These are phyloP conservation scores for Meloidogyne floridensis DNA, from an alignment of 1,140 invertebrate genomes.

Conservation along the genomic window DNA sequence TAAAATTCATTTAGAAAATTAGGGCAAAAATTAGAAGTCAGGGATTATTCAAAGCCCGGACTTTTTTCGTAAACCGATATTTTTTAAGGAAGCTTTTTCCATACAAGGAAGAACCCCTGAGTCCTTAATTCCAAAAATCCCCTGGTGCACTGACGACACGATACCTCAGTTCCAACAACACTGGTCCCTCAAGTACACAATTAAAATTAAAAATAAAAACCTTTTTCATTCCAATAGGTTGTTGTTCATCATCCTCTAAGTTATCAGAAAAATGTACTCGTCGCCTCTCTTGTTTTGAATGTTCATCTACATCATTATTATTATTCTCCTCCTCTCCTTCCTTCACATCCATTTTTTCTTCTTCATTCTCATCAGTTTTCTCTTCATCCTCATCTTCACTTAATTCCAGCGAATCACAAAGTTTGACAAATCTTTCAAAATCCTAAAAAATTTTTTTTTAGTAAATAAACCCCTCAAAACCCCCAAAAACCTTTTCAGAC, in stretches of 20 bases:
- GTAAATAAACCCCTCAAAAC: too few species aligned
- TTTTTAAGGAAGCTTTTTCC: too few species aligned
- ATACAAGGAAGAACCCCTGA: too few species aligned
- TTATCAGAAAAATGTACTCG: background rate
- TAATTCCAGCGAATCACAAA: slow-evolving; percentile 8
- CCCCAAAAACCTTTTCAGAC: slow-evolving; percentile 20
- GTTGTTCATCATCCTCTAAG: background rate
- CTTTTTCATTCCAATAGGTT: slow-evolving; percentile 1
- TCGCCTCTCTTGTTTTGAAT: background rate
- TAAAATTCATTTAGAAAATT: too few species aligned
- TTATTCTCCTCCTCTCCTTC: slow-evolving; percentile 5
- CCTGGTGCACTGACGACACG: too few species aligned
- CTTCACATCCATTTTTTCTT: slow-evolving; percentile 26
- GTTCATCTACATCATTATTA: background rate
- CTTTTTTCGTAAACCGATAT: too few species aligned
- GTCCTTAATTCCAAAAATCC: too few species aligned
- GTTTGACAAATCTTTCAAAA: background rate
- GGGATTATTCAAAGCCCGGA: too few species aligned
- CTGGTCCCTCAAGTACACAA: too few species aligned
- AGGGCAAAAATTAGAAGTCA: too few species aligned
- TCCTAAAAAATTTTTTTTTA: slow-evolving; percentile 20
- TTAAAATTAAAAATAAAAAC: too few species aligned
- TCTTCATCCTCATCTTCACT: slow-evolving; percentile 25
- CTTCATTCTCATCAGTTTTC: slow-evolving; percentile 23
- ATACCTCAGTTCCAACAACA: too few species aligned